Evolutionary conservation across 2,797 vertebrate genomes (phyloP).

Genomic region (Phalloptychus januarius): DNA sequence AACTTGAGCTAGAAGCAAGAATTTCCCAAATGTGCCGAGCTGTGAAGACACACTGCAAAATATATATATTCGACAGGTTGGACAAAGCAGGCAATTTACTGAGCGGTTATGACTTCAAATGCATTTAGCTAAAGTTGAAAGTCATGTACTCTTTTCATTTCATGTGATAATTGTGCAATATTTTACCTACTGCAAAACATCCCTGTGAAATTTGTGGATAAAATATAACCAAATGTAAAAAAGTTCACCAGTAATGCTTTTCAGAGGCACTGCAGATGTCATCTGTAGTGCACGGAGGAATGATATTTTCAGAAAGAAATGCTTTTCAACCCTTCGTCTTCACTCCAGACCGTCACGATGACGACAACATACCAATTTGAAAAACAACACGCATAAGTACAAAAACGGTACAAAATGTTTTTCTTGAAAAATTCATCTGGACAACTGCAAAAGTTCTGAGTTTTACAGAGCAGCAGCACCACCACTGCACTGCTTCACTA

Average conservation of each 20-base stretch:
- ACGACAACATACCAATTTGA: constrained; percentile 45
- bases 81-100: not conserved
- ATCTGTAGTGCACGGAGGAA: constrained; percentile 71
- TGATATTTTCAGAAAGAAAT: constrained; percentile 51
- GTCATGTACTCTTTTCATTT: not conserved
- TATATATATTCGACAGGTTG: not conserved
- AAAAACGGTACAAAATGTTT: constrained; percentile 69
- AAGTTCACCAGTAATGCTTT: not conserved
- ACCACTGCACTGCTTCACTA: not conserved
- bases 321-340: constrained; percentile 35
- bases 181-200: not conserved
- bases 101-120: not conserved
- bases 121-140: not conserved
- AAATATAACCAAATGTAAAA: not conserved
- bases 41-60: not conserved
- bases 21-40: not conserved
- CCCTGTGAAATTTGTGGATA: not conserved
- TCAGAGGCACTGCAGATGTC: constrained; percentile 30
- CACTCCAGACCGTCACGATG: constrained; percentile 33
- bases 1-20: not conserved
- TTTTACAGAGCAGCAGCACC: constrained; percentile 60
- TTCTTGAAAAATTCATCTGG: constrained; percentile 41
- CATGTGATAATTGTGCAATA: not conserved
- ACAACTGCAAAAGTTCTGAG: constrained; percentile 54
- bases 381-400: constrained; percentile 58